phyloP scores from a whole-genome alignment of 30 jellyfish, hydroid and myxozoan genomes.

The Hydractinia echinata region DNA sequence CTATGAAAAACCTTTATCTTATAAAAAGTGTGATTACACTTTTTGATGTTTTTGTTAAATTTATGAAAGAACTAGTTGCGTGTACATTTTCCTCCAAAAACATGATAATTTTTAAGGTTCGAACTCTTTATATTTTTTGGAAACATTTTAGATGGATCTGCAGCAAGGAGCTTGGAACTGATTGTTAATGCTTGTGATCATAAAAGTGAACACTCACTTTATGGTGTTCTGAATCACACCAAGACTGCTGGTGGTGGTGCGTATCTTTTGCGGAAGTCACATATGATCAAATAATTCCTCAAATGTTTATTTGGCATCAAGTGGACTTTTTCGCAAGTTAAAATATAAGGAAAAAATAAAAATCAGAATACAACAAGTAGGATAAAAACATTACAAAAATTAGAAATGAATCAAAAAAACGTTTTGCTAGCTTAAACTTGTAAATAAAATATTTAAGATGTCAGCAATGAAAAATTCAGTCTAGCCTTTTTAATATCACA shows the following conservation, averaged over 20 bases:
- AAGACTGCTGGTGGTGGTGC: constrained; percentile 88
- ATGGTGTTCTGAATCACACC: constrained; percentile 73
- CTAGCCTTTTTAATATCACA: no score
- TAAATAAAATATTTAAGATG: no score
- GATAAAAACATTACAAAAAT: no score
- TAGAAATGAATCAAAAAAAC: no score
- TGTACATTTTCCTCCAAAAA: not conserved
- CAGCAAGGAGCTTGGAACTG: constrained; percentile 70
- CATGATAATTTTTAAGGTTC: not conserved
- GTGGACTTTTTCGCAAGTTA: no score
- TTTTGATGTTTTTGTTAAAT: not conserved
- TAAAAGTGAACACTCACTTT: constrained; percentile 49
- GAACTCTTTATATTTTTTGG: not conserved
- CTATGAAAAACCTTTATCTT: not conserved
- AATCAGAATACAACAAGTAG: no score
- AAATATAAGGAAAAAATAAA: no score
- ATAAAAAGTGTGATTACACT: not conserved
- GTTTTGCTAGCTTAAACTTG: no score
- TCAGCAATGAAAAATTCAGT: no score
- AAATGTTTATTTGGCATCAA: not conserved
- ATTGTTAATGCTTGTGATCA: constrained; percentile 66
- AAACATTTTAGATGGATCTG: constrained; percentile 49
- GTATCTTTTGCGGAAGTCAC: not conserved
- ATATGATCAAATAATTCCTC: not conserved
- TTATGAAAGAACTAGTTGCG: not conserved